Conservation (phyloP, 2,888 invertebrate species). For the Xylocampa areola region DNA sequence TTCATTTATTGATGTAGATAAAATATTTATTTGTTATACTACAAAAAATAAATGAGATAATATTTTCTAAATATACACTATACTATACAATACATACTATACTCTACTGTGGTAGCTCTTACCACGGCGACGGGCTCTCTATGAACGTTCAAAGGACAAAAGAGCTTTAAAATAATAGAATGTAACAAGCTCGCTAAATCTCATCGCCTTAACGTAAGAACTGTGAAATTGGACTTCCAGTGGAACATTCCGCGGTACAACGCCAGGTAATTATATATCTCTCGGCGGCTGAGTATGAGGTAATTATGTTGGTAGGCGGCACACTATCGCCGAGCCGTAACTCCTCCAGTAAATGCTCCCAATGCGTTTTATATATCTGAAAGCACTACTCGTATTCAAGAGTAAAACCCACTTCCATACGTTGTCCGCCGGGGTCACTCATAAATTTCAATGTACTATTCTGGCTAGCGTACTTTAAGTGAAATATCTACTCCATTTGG, state of each 20-base stretch:
- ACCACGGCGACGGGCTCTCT: conserved; percentile 38
- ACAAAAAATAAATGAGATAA: too few relatives aligned
- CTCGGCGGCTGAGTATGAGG: conserved; percentile 26
- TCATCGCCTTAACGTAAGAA: conserved; percentile 77
- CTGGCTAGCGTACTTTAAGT: conserved; percentile 82
- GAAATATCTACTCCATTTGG: conserved; percentile 84
- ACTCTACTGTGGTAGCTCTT: conserved; percentile 30
- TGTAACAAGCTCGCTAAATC: conserved; percentile 73
- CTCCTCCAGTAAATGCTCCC: conserved; percentile 64
- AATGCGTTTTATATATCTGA: conserved; percentile 75
- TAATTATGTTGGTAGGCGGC: conserved; percentile 36
- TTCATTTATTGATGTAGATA: too few relatives aligned
- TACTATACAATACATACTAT: background rate
- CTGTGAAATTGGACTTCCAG: conserved; percentile 78
- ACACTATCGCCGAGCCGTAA: conserved; percentile 37
- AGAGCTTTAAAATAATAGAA: conserved; percentile 76
- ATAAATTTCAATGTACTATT: conserved; percentile 85
- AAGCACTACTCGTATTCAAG: conserved; percentile 71
- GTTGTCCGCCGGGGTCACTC: conserved; percentile 80
- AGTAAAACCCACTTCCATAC: conserved; percentile 72
- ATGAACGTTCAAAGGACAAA: conserved; percentile 53
- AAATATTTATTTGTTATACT: too few relatives aligned
- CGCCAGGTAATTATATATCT: conserved; percentile 53
- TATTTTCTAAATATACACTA: too few relatives aligned
- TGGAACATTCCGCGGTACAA: conserved; percentile 29